A percentile compares a stretch with the other conserved stretches of the same genome.
phyloP scores from a whole-genome alignment of 2,888 invertebrate genomes.

The Thymelicus lineola region DNA sequence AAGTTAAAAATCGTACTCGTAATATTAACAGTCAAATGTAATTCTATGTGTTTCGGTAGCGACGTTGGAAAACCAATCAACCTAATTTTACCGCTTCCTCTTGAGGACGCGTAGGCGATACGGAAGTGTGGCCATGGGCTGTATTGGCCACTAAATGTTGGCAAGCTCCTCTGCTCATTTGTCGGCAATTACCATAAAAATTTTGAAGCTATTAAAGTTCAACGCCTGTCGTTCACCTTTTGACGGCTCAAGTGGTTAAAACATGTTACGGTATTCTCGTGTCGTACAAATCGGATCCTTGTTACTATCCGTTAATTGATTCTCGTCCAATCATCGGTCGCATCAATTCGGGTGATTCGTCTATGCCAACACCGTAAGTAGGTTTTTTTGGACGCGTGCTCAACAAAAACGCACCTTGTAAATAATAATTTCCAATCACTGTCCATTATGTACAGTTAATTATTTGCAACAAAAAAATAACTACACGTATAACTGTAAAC shows the following conservation, averaged over 20 bases:
- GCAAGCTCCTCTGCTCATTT: not conserved
- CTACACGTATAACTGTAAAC: not conserved
- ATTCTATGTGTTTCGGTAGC: no score
- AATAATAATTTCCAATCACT: slow-evolving; percentile 19
- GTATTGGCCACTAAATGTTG: no score
- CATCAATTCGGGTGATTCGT: slow-evolving; percentile 15
- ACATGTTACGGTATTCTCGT: slow-evolving; percentile 17
- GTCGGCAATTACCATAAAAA: not conserved
- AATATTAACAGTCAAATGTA: no score
- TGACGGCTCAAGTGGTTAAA: slow-evolving; percentile 2
- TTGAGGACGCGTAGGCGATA: no score
- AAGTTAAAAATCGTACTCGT: no score
- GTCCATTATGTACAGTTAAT: slow-evolving; percentile 26
- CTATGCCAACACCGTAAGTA: slow-evolving; percentile 7
- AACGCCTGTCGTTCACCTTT: slow-evolving; percentile 12
- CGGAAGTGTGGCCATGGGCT: no score
- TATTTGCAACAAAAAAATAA: slow-evolving; percentile 10
- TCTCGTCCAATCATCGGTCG: slow-evolving; percentile 16
- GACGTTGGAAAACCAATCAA: no score
- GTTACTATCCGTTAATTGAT: slow-evolving; percentile 32
- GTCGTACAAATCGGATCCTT: slow-evolving; percentile 18
- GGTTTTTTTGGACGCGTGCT: slow-evolving; percentile 18
- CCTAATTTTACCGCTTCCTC: no score
- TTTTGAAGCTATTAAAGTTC: slow-evolving; percentile 1
- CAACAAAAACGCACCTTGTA: slow-evolving; percentile 15